Evolutionary conservation across 35 echinoderm and acorn worm genomes (phyloP), one percentile per base, ranked within the genome.

Genomic region (Antedon bifida): DNA sequence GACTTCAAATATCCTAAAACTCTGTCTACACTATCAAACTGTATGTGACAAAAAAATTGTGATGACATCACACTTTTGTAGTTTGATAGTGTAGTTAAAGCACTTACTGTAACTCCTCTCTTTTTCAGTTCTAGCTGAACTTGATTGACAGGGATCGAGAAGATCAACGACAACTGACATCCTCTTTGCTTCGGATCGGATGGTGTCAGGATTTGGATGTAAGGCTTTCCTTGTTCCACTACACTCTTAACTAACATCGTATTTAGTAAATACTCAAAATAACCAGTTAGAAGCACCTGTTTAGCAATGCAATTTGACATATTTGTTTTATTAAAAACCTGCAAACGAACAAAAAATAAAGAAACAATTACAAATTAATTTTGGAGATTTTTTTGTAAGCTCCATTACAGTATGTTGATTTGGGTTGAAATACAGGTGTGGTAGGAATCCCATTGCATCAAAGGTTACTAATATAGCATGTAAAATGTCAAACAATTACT

Each of bases 241-340:
- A 13, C 32, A 36, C 32, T 13, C 23, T 86, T 88, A 30, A 56
- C 29, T 29, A 90, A 91, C 35, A 87, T 55, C 0, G 45, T 30
- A n/a, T 86, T 85, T 0, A 96, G 19, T 12, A 96, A 86, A 74
- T 87, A 91, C 55, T 96, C 92, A 75, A 96, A 45, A 78, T 96
- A 96, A 0, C 92, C 92, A 23, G 92, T 96, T 74, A 96, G 36
- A 9, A 87, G 51, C 10, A 78, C 39, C 2, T 88, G 90, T 84
- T 91, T 96, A 30, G 56, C 81, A 5, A 91, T 34, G 14, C 92
- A 73, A 14, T 90, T 88, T 3, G 85, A 29, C 83, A 99, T 90
- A 28, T 55, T 82, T 3, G 95, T 99, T 77, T 90, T 89, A 29
- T 64, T 82, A 79, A 99, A 99, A 32, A 99, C 83, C 95, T 99